Evolutionary conservation across 2,113 vertebrate genomes (phyloP), one percentile per base, ranked within the genome.

Genomic region (Rhinopithecus roxellana): DNA sequence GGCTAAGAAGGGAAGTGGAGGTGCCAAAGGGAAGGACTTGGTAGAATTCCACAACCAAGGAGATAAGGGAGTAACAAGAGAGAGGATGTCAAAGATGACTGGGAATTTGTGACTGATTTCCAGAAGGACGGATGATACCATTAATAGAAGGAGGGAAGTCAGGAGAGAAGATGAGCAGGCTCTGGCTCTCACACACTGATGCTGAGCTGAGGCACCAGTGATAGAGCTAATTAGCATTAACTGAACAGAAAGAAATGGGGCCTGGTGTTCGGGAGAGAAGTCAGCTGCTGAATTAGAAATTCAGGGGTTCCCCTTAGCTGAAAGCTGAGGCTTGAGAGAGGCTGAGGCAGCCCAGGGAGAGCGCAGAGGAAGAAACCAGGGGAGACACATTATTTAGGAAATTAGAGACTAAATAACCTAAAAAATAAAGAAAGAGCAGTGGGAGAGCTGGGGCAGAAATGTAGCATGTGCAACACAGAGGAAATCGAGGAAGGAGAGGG

Each of bases 211-310:
- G 55, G 48, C n/a, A 35, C 61, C 55, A 59, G 78, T 48, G 89
- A 89, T 77, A 74, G 96, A 94, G 75, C 90, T 96, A 79, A 94
- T 89, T 84, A 89, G 57, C 82, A 83, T 64, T 17, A 35, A 61
- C n/a, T 57, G 50, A 81, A 70, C 43, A 84, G 92, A 93, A 59
- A 87, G 70, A 82, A 90, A 35, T 11, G 50, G 18, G 35, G 86
- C 20, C n/a, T 48, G 25, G 80, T 1, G 14, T 61, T 82, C 13
- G 14, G 57, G 61, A 79, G 78, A 64, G 55, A 18, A 59, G 30
- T 13, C 3, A 1, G 90, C 80, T 48, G 8, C 11, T 55, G 69
- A 64, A 55, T 20, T 14, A 43, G 94, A 83, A 83, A 8, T 38
- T 40, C 61, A 8, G 20, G 6, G 50, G 27, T 79, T 40, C 64